Evolutionary conservation across 2,888 invertebrate genomes (phyloP).

Genomic region (Trachelus stipa): DNA sequence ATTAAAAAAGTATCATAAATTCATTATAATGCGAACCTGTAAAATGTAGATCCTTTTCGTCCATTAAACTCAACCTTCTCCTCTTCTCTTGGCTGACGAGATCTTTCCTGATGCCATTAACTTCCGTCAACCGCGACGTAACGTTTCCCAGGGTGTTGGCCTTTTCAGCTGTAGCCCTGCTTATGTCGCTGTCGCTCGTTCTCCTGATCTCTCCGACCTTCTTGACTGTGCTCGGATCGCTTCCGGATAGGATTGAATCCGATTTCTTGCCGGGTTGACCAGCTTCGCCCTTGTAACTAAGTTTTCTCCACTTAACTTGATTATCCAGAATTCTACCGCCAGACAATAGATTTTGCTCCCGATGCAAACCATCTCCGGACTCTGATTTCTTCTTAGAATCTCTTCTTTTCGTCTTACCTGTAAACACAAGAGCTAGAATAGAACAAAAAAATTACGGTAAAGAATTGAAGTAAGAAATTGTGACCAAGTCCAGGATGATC

Average conservation of each 20-base stretch:
- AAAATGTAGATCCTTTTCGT: conserved; percentile 63
- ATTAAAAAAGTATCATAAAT: conserved; percentile 2
- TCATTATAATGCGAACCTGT: conserved; percentile 46
- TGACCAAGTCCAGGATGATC: no score
- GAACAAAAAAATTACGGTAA: no score
- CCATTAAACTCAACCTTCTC: conserved; percentile 69
- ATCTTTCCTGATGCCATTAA: conserved; percentile 70
- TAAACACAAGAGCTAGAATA: neutral
- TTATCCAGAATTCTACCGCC: conserved; percentile 64
- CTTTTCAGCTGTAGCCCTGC: conserved; percentile 44
- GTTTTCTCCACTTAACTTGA: conserved; percentile 61
- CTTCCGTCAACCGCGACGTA: conserved; percentile 62
- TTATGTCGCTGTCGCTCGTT: conserved; percentile 69
- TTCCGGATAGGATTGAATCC: conserved; percentile 67
- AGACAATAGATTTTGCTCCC: conserved; percentile 66
- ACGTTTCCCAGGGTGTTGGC: conserved; percentile 45
- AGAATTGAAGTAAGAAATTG: no score
- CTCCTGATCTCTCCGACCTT: conserved; percentile 64
- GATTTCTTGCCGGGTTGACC: conserved; percentile 62
- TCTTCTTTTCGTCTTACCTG: conserved; percentile 68
- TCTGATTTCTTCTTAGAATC: conserved; percentile 73
- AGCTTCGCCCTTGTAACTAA: conserved; percentile 57
- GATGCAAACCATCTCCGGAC: conserved; percentile 69
- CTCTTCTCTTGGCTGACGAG: conserved; percentile 74
- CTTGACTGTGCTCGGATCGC: conserved; percentile 64